Evolutionary conservation across 2,113 vertebrate species (phyloP).

Genomic region (human (Homo sapiens)): GRCh38 chr5:29124501-29125000

Average conservation of each 20-base stretch:
- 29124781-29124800: background rate
- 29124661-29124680: slow-evolving; percentile 59
- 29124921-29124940: background rate
- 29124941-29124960: background rate
- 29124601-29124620: slow-evolving; percentile 31
- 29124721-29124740: slow-evolving; percentile 17
- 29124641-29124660: slow-evolving; percentile 68
- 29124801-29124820: background rate
- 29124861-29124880: background rate
- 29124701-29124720: slow-evolving; percentile 35
- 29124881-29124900: background rate
- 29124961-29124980: background rate
- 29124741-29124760: slow-evolving; percentile 21
- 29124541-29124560: background rate
- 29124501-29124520: slow-evolving; percentile 69
- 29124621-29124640: slow-evolving; percentile 72
- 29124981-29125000: background rate
- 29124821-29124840: slow-evolving; percentile 11
- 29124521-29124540: slow-evolving; percentile 39
- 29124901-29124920: background rate
- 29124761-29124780: background rate
- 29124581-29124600: slow-evolving; percentile 53
- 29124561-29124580: background rate
- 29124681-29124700: slow-evolving; percentile 58
- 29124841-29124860: slow-evolving; percentile 33